A percentile compares a stretch with the other conserved stretches of the same genome.
These are phyloP conservation scores for Trypoxylon attenuatum DNA, from an alignment of 2,888 invertebrate species.

Conservation along the genomic window DNA sequence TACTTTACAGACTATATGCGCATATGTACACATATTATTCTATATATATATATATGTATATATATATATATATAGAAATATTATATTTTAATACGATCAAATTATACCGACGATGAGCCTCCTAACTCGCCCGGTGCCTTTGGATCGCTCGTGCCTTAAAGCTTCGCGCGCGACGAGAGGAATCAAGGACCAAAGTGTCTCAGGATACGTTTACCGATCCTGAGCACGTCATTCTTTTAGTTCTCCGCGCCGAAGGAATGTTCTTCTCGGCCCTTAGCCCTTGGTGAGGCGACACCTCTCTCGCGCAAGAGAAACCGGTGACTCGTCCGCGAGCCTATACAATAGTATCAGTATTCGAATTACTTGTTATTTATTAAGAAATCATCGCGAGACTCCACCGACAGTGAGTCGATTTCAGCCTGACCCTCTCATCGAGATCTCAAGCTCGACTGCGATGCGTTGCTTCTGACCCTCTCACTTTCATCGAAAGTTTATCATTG, in stretches of 20 bases:
- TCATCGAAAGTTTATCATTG: too few species aligned
- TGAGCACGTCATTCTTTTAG: conserved; percentile 18
- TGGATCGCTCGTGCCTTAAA: conserved; percentile 58
- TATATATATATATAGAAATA: conserved; percentile 55
- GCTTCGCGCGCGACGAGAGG: conserved; percentile 41
- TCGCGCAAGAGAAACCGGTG: conserved; percentile 26
- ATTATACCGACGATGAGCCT: conserved; percentile 45
- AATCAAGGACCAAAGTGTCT: conserved; percentile 53
- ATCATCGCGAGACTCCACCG: conserved; percentile 3
- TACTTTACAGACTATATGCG: too few species aligned
- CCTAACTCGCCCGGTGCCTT: conserved; percentile 50
- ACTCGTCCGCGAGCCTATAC: conserved; percentile 28
- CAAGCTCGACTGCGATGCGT: background rate
- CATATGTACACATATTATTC: conserved; percentile 11
- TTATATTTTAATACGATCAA: conserved; percentile 63
- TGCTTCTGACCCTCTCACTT: background rate
- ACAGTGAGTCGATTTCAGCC: background rate
- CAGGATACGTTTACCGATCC: conserved; percentile 6
- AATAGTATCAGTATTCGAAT: conserved; percentile 46
- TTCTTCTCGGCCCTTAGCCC: conserved; percentile 1
- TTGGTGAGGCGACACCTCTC: conserved; percentile 15
- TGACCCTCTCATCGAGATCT: background rate
- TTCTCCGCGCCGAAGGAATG: conserved; percentile 11
- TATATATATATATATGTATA: conserved; percentile 19
- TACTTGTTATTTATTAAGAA: conserved; percentile 48